Percentiles rank a stretch among this genome's conserved stretches.
Evolutionary conservation across 2,888 invertebrate species (phyloP).

Genomic region (Himalopsyche anomala): DNA sequence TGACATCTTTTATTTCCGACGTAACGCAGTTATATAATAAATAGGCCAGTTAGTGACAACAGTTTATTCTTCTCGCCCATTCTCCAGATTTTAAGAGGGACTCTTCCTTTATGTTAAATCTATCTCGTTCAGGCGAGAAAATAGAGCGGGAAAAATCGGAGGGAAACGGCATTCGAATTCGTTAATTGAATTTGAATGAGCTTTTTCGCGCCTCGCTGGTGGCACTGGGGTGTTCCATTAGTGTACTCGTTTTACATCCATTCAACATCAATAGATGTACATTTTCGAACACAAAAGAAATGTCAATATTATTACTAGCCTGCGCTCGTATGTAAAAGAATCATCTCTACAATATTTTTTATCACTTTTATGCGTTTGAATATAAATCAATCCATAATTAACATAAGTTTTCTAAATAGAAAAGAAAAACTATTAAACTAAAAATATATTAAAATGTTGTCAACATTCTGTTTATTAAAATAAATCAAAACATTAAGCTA

Average conservation of each 20-base stretch:
- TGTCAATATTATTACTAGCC: slow-evolving; percentile 47
- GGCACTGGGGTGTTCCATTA: slow-evolving; percentile 55
- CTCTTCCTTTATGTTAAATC: slow-evolving; percentile 23
- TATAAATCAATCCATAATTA: not conserved
- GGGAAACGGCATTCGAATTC: slow-evolving; percentile 51
- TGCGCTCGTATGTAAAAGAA: not conserved
- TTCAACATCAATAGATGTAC: slow-evolving; percentile 53
- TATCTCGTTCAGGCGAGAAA: slow-evolving; percentile 11
- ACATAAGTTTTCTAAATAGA: too few species aligned
- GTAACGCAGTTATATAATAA: not conserved
- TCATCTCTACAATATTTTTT: not conserved
- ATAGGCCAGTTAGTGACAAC: slow-evolving; percentile 12
- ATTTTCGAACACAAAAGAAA: slow-evolving; percentile 51
- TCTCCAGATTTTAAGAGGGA: not conserved
- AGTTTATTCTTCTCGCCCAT: not conserved
- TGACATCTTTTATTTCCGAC: not conserved
- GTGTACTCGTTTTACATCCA: slow-evolving; percentile 57
- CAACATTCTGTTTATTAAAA: too few species aligned
- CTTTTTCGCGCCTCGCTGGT: slow-evolving; percentile 61
- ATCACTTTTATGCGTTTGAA: not conserved
- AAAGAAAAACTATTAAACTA: too few species aligned
- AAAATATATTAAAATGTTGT: too few species aligned
- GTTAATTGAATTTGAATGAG: slow-evolving; percentile 65
- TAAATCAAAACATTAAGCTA: too few species aligned
- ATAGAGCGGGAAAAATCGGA: slow-evolving; percentile 44